Percentiles rank a stretch among this genome's conserved stretches.
Evolutionary conservation across 1,140 invertebrate species (phyloP).

Genomic region (Eurytemora carolleeae): DNA sequence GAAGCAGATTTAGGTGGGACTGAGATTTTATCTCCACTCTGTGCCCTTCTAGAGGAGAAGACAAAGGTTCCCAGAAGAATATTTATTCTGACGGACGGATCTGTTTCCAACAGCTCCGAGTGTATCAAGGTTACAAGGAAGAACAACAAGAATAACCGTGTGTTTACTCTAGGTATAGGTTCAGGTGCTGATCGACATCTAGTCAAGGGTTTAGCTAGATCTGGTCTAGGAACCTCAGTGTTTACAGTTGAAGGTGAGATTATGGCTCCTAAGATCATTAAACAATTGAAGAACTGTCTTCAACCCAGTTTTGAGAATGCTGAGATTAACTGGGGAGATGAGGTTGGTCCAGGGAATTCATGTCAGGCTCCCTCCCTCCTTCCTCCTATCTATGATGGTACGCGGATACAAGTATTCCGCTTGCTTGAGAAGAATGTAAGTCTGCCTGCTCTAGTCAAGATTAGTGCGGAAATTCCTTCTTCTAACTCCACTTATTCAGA

Average conservation of each 20-base stretch:
- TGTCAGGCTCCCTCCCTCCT: constrained; percentile 13
- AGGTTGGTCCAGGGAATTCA: background rate
- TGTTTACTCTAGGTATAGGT: constrained; percentile 25
- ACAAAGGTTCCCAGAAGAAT: constrained; percentile 21
- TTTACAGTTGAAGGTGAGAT: constrained; percentile 23
- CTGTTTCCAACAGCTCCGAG: constrained; percentile 22
- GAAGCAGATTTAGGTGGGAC: constrained; percentile 25
- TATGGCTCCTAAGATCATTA: constrained; percentile 22
- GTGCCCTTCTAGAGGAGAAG: constrained; percentile 20
- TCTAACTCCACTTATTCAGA: constrained; percentile 4
- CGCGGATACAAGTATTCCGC: constrained; percentile 17
- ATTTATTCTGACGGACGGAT: constrained; percentile 26
- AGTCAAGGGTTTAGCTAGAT: constrained; percentile 24
- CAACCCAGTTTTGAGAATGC: constrained; percentile 23
- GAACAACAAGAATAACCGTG: constrained; percentile 20
- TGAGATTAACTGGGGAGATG: constrained; percentile 17
- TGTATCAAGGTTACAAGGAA: constrained; percentile 21
- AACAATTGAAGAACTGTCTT: constrained; percentile 24
- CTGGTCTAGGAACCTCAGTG: constrained; percentile 23
- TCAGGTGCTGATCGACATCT: constrained; percentile 22
- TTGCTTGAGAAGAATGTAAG: constrained; percentile 5
- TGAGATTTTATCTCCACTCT: constrained; percentile 24
- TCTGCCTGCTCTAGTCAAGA: constrained; percentile 2
- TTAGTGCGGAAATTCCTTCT: constrained; percentile 1
- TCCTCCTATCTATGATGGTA: constrained; percentile 18